Conservation (phyloP, 2,797 vertebrate species). For the Columba guinea region DNA sequence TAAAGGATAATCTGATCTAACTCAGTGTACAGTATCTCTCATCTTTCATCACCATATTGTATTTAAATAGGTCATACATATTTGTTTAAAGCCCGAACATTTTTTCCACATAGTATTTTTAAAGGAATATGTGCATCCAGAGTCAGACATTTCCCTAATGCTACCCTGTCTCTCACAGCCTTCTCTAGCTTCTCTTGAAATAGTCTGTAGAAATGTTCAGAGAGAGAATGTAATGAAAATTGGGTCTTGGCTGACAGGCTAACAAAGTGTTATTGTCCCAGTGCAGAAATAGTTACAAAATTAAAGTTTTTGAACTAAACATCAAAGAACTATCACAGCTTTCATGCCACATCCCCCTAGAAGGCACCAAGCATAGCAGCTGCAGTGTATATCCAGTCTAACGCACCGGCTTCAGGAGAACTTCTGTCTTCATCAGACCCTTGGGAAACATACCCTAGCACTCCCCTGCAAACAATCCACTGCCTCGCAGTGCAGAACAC, state of each 20-base stretch:
- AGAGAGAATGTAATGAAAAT: neutral
- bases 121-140: neutral
- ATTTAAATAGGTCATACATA: neutral
- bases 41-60: neutral
- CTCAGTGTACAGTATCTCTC: neutral
- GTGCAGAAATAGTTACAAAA: neutral
- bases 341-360: neutral
- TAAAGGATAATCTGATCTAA: neutral
- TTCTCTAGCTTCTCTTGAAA: neutral
- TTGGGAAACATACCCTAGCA: neutral
- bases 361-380: neutral
- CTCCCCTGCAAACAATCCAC: neutral
- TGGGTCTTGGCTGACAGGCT: neutral
- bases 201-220: neutral
- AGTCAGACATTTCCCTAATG: neutral
- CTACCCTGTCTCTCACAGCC: neutral
- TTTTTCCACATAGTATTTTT: neutral
- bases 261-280: neutral
- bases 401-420: neutral
- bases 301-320: neutral
- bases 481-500: neutral
- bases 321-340: neutral
- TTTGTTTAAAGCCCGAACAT: neutral
- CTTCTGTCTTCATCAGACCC: neutral
- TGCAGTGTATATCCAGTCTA: neutral